Evolutionary conservation across 2,888 invertebrate species (phyloP), one percentile per base, ranked within the genome.

Genomic region (Zhengitettix transpicula): DNA sequence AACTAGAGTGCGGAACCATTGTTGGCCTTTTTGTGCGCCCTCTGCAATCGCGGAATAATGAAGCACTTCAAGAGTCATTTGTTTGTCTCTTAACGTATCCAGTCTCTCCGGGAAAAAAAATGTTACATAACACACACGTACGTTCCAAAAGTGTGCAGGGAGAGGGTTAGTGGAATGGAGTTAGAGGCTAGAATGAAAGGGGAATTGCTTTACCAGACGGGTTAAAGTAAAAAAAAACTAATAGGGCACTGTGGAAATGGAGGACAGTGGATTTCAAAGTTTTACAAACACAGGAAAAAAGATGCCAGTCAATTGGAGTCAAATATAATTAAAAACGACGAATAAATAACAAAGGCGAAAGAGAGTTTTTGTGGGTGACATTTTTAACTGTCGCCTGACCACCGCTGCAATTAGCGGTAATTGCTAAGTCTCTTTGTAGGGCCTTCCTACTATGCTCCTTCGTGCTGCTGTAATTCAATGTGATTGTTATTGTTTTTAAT

Each of bases 371-470:
- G 14, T 12, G 47, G 47, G 14, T 47, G 47, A 47, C 47, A 47
- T 47, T 47, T 47, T 14, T 14, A 47, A 14, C 14, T 12, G 47
- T 47, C 47, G 47, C n/a, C 47, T 12, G 47, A 47, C n/a, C n/a
- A n/a, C 47, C 14, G 47, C 47, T 47, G 40, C 58, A 58, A 58
- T 58, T 58, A 58, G 58, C 54, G 58, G 58, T 58, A 58, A 58
- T 58, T 58, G 58, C 52, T 58, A 58, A 58, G 58, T 58, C 58
- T 55, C 47, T 58, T 58, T 58, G 58, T 58, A 58, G 28, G 57
- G 47, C 47, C n/a, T 12, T 47, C 14, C 14, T 12, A 2, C 47
- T 15, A 40, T 15, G 42, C 40, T 44, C 10, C 40, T 40, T 11
- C n/a, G 8, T 10, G 15, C 47, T 42, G 16, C 42, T 51, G 9